Base-by-base conservation (phyloP, 2,888 invertebrate genomes). In the Spisula solida region DNA sequence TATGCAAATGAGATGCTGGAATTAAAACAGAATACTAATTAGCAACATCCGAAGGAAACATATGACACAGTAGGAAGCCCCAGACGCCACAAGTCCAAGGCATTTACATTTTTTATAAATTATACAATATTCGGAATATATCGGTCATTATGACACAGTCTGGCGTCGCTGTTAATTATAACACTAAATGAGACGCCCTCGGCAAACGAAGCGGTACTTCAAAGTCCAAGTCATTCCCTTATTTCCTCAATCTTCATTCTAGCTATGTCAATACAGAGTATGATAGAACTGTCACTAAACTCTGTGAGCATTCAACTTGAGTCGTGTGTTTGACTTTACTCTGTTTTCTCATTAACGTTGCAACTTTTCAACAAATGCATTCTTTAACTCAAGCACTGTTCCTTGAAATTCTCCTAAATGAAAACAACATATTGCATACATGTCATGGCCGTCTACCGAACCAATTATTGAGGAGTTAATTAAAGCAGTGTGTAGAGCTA, bases 151-250 rank as follows among this genome's bases (percentile, higher is more conserved):
- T 78, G 47, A 29, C 81, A 81, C 84, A 83, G 55, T 66, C 80
- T 81, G 85, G 85, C 29, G 75, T 70, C 83, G 47, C 6, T 10
- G 34, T 81, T 84, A 81, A 85, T 81, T 84, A 56, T 66, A 25
- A 25, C 85, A 81, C 81, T 81, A 88, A 79, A 82, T 51, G 51
- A 20, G 56, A 56, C n/a, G 70, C 87, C 87, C 60, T 1, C 14
- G 85, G 88, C 81, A 20, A 70, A 25, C 20, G 48, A 18, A 47
- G 70, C 85, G 88, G 25, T 88, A 81, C 81, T 88, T 81, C 81
- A 85, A 85, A 84, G 80, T 84, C 48, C 70, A 66, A 20, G 60
- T 70, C 81, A 66, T 80, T 51, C 80, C 66, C 20, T 5, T 81
- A 29, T 82, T 82, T 84, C 81, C 70, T 75, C 55, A 66, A 41